Conservation (phyloP, 1,140 invertebrate species). For the Nephila pilipes region DNA sequence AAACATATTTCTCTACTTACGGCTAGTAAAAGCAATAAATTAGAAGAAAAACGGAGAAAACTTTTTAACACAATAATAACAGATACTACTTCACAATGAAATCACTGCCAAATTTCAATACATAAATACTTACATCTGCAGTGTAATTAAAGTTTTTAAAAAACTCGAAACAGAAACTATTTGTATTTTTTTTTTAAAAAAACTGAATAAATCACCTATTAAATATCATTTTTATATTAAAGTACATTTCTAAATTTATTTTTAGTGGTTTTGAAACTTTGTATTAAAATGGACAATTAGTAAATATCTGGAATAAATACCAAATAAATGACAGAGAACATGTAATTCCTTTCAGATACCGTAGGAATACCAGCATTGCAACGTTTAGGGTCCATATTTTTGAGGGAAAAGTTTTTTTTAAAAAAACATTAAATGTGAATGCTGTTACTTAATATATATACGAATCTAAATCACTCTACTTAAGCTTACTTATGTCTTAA, state of each 20-base stretch:
- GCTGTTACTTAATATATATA: too few species aligned
- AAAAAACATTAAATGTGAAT: too few species aligned
- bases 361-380: too few species aligned
- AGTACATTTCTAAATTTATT: background rate
- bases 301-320: too few species aligned
- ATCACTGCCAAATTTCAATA: slow-evolving; percentile 9
- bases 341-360: too few species aligned
- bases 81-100: slow-evolving; percentile 15
- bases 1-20: background rate
- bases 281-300: background rate
- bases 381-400: too few species aligned
- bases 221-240: too few species aligned
- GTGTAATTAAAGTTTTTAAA: slow-evolving; percentile 40
- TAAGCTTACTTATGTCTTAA: too few species aligned
- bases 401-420: too few species aligned
- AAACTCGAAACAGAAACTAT: background rate
- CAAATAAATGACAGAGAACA: too few species aligned
- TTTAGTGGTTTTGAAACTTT: background rate
- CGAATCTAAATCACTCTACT: too few species aligned
- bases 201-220: background rate
- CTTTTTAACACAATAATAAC: slow-evolving; percentile 60
- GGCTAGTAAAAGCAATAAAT: slow-evolving; percentile 48
- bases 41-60: slow-evolving; percentile 46
- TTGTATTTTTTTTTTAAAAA: background rate
- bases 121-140: slow-evolving; percentile 58